A percentile compares a stretch with the other conserved stretches of the same genome.
phyloP scores from a whole-genome alignment of 2,113 vertebrate genomes.

The Heterocephalus glaber region DNA sequence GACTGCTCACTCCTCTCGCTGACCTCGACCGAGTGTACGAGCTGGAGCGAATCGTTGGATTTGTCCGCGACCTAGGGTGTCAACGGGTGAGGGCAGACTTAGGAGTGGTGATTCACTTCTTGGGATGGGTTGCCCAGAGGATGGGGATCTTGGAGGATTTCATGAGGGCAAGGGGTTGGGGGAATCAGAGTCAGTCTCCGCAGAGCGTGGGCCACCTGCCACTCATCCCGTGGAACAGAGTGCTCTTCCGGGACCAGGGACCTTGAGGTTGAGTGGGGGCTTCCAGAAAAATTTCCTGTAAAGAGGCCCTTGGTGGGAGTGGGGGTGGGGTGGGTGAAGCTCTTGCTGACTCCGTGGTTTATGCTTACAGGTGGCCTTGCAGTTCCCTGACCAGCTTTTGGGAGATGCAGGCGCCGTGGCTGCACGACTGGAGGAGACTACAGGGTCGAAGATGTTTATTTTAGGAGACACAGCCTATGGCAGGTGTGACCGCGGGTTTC shows the following conservation, averaged over 20 bases:
- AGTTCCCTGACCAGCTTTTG: constrained; percentile 95
- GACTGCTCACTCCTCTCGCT: neutral
- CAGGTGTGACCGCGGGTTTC: constrained; percentile 86
- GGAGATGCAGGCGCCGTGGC: constrained; percentile 88
- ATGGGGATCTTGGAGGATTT: neutral
- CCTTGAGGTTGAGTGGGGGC: neutral
- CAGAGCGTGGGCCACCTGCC: neutral
- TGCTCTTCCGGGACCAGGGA: neutral
- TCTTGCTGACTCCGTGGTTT: neutral
- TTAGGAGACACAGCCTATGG: constrained; percentile 96
- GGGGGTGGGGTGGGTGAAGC: neutral
- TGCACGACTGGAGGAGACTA: constrained; percentile 86
- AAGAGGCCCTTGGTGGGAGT: neutral
- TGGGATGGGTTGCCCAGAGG: fast-evolving
- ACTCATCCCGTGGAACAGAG: neutral
- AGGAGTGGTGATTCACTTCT: neutral
- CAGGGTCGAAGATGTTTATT: constrained; percentile 87
- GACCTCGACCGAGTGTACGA: constrained; percentile 84
- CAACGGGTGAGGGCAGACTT: constrained; percentile 50
- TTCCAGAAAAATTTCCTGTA: neutral
- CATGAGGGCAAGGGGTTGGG: neutral
- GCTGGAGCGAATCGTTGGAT: constrained; percentile 76
- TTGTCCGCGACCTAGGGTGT: constrained; percentile 80
- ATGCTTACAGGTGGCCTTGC: constrained; percentile 91
- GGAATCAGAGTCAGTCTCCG: neutral